Base-by-base conservation (phyloP, 2,797 vertebrate species). In the Cossypha heuglini region DNA sequence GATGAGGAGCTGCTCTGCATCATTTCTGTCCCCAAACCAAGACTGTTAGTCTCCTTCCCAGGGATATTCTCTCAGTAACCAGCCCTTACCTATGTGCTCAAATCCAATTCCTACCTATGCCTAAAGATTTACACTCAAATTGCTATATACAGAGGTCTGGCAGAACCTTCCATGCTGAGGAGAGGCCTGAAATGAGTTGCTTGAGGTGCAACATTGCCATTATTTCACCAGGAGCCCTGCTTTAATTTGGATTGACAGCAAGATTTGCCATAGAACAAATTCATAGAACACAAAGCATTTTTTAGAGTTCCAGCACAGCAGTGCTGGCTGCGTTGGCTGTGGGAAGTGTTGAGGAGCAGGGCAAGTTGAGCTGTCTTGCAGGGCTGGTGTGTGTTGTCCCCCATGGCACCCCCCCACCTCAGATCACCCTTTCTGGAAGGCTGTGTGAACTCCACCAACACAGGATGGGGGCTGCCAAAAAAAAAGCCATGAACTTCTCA, bases 171-270 rank as follows among this genome's bases (percentile, higher is more conserved):
- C 29, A 0, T 0, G 1, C 29, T 11, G 17, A 73, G 31, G 15
- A 19, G 1, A 66, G 13, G 19, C 13, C 13, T 7, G 16, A 26
- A 72, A 12, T 0, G 0, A 4, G 5, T 29, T 29, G 6, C n/a
- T 72, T 12, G 31, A 26, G 4, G 10, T n/a, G 16, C 26, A 61
- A 10, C 1, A 2, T 28, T 62, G 72, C 38, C 2, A 0, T 58
- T 55, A 43, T 42, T 73, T 24, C 45, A 68, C 1, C 9, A 45
- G 31, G 63, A 78, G 6, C 7, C 49, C 57, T 54, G 43, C 18
- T 61, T 77, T 55, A n/a, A 42, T 46, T 88, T 59, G 37, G 29
- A 40, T 17, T 20, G 40, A 57, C 13, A 42, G 17, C 25, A 33
- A 48, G 35, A 15, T 24, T 25, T 87, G 10, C 25, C 4, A 1